These are phyloP conservation scores for Sarcophaga caerulescens DNA, from an alignment of 2,888 invertebrate genomes.

Conservation along the genomic window DNA sequence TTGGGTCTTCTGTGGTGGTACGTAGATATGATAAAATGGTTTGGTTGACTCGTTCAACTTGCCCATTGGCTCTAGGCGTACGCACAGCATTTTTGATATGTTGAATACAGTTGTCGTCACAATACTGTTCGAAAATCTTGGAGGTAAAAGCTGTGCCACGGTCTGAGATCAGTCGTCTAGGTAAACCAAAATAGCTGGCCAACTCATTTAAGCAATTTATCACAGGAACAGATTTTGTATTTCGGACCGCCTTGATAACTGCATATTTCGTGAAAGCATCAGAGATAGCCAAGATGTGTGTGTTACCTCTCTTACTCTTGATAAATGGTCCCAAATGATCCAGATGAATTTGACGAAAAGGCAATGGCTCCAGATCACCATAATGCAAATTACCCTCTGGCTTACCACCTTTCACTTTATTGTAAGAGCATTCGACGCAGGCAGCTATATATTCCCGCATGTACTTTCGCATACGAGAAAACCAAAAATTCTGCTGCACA, in stretches of 20 bases:
- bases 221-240: slow-evolving; percentile 60
- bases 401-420: slow-evolving; percentile 40
- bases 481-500: slow-evolving; percentile 56
- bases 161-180: slow-evolving; percentile 70
- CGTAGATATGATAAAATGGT: slow-evolving; percentile 34
- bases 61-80: slow-evolving; percentile 55
- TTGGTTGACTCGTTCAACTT: slow-evolving; percentile 54
- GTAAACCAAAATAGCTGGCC: slow-evolving; percentile 70
- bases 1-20: slow-evolving; percentile 16
- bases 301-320: slow-evolving; percentile 48
- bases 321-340: slow-evolving; percentile 59
- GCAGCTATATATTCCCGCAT: slow-evolving; percentile 13
- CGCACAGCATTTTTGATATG: slow-evolving; percentile 48
- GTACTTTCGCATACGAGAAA: slow-evolving; percentile 57
- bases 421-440: slow-evolving; percentile 48
- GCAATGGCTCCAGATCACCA: background rate
- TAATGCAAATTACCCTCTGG: slow-evolving; percentile 27
- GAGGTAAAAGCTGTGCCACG: slow-evolving; percentile 64
- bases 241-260: slow-evolving; percentile 62
- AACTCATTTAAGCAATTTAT: slow-evolving; percentile 61
- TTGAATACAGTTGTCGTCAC: background rate
- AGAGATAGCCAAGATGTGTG: slow-evolving; percentile 52
- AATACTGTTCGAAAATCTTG: slow-evolving; percentile 66
- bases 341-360: slow-evolving; percentile 33
- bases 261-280: slow-evolving; percentile 66